These are phyloP conservation scores for Passer domesticus DNA, from an alignment of 2,113 vertebrate genomes.

Conservation along the genomic window DNA sequence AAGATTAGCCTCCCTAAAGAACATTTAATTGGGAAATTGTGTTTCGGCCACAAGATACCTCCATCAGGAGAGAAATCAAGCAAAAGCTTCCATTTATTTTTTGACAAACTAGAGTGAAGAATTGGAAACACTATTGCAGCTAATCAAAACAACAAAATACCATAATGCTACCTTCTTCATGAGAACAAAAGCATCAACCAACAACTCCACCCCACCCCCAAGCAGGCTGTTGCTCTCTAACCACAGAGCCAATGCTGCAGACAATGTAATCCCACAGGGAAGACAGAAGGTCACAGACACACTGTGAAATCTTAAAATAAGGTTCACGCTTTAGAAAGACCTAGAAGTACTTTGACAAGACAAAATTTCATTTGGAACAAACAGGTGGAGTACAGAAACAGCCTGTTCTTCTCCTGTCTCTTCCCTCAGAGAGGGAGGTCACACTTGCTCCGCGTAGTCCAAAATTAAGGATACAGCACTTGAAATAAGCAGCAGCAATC, in stretches of 20 bases:
- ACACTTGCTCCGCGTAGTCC: neutral
- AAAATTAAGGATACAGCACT: neutral
- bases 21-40: neutral
- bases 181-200: slow-evolving; percentile 61
- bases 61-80: neutral
- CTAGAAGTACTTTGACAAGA: neutral
- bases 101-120: neutral
- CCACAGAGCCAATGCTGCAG: slow-evolving; percentile 34
- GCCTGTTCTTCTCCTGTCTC: neutral
- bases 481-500: neutral
- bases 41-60: neutral
- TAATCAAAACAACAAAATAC: slow-evolving; percentile 55
- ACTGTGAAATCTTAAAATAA: slow-evolving; percentile 20
- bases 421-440: neutral
- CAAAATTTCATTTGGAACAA: neutral
- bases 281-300: slow-evolving; percentile 29
- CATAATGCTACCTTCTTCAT: slow-evolving; percentile 37
- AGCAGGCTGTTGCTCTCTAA: slow-evolving; percentile 59
- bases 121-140: slow-evolving; percentile 7
- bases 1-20: slow-evolving; percentile 1
- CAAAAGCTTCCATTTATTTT: neutral
- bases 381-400: neutral
- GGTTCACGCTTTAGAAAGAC: neutral
- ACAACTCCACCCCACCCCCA: slow-evolving; percentile 63
- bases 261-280: slow-evolving; percentile 51